Evolutionary conservation across 2,888 invertebrate genomes (phyloP), one percentile per base, ranked within the genome.

Genomic region (Diaperis boleti): DNA sequence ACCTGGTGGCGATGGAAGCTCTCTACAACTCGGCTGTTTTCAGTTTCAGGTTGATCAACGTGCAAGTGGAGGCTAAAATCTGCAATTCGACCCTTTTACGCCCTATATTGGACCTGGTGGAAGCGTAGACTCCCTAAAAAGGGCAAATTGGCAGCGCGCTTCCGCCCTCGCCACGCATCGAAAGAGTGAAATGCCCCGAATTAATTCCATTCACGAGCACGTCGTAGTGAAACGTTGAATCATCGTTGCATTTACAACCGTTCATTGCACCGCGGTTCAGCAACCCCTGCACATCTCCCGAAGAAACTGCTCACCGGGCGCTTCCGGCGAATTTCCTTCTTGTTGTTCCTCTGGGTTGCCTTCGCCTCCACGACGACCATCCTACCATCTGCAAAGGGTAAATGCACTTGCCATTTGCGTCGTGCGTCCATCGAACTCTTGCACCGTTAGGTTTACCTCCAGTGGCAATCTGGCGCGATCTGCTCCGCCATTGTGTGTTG

Each of bases 361-460:
- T 41, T 41, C 41, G 41, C 37, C 17, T 42, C 20, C 39, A 15
- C 15, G 14, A 35, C 20, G 18, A 44, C 41, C 35, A 22, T n/a
- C 29, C 44, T 13, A 54, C 45, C 55, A 60, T 61, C 62, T 50
- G 64, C 63, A 54, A 69, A 59, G 70, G 70, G 70, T 70, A 70
- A 70, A 70, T 67, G 70, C 68, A 70, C 70, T 70, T 66, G 66
- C 65, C 64, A 62, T 66, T 64, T 66, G 69, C 68, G 67, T 55
- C 56, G 64, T 62, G 68, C 72, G 72, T 68, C 66, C 72, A 66
- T 70, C 67, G 67, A 65, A 65, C 67, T 67, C 67, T 65, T 22
- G 55, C 72, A 74, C 74, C 74, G 74, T 74, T 74, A 74, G 65
- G 56, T 72, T 72, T 68, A 71, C 72, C 71, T 72, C 66, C 72